A percentile compares a stretch with the other conserved stretches of the same genome.
phyloP scores from a whole-genome alignment of 2,113 vertebrate genomes.

The Pampusana beccarii region DNA sequence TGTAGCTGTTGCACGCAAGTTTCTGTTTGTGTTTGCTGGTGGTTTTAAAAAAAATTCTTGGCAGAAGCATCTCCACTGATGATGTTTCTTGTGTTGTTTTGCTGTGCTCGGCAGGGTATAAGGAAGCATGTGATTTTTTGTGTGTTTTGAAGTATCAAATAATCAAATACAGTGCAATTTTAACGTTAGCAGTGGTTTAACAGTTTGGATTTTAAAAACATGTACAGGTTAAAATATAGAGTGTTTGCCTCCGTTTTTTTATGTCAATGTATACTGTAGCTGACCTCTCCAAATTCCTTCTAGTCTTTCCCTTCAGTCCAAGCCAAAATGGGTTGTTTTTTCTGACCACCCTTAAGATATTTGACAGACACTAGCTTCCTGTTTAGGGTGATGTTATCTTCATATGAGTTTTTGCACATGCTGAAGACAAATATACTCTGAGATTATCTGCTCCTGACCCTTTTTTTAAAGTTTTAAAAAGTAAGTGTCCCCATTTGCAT shows the following conservation, averaged over 20 bases:
- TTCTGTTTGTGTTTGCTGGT: slow-evolving; percentile 59
- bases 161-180: slow-evolving; percentile 65
- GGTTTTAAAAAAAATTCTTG: slow-evolving; percentile 39
- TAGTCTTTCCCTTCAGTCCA: slow-evolving; percentile 7
- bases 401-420: slow-evolving; percentile 27
- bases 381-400: slow-evolving; percentile 35
- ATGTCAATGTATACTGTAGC: slow-evolving; percentile 23
- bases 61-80: slow-evolving; percentile 12
- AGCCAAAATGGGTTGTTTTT: slow-evolving; percentile 19
- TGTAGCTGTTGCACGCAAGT: slow-evolving; percentile 64
- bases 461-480: not conserved
- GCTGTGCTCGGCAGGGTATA: slow-evolving; percentile 69
- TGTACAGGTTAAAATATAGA: slow-evolving; percentile 28
- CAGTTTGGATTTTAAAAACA: slow-evolving; percentile 15
- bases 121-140: slow-evolving; percentile 67
- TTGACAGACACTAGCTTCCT: slow-evolving; percentile 48
- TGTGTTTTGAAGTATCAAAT: slow-evolving; percentile 59
- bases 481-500: not conserved
- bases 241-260: slow-evolving; percentile 29
- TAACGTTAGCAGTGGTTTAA: slow-evolving; percentile 68
- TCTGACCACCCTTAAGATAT: slow-evolving; percentile 55
- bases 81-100: slow-evolving; percentile 47
- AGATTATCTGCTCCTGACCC: not conserved
- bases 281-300: slow-evolving; percentile 48
- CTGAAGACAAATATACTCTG: slow-evolving; percentile 3